Base-by-base conservation (phyloP, 2,113 vertebrate species). In the Herpetotheres cachinnans region DNA sequence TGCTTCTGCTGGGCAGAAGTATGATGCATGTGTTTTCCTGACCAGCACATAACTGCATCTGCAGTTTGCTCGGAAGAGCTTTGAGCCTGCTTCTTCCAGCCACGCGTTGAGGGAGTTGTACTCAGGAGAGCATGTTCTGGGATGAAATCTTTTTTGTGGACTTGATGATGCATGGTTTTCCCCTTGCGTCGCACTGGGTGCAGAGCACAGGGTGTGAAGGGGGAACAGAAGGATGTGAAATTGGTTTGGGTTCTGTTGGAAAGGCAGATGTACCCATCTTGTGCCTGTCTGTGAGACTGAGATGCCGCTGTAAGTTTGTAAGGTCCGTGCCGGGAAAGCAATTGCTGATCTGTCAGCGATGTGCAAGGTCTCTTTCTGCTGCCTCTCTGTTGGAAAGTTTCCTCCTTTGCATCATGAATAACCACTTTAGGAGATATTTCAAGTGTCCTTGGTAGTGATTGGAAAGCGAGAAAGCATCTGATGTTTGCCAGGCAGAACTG, bases 131-230 rank as follows among this genome's bases (percentile, higher is more conserved):
- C 50, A 20, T 5, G 13, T 38, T 63, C 62, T 82, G n/a, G 46
- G 16, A 18, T 36, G 8, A 36, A 47, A 40, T 46, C 6, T 25
- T 11, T 54, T 74, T 58, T 72, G 27, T 9, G 15, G 46, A 30
- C 20, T 30, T 59, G n/a, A 26, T 16, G 62, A 14, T 74, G 42
- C 61, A 8, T 27, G 13, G 25, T 38, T 50, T 47, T 89, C 25
- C 25, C n/a, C 17, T 80, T 25, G 27, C 0, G 2, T 20, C 2
- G 8, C 9, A 2, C 54, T n/a, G 49, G 7, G 13, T 46, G 86
- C 49, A 63, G 78, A 71, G 46, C 13, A 3, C 32, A 42, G 66
- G 20, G 13, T 74, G 38, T 36, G 42, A 62, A 61, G 27, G 3
- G 9, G 9, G 4, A 11, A 47, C 13, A 20, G 58, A 40, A 38